Evolutionary conservation across 2,797 vertebrate genomes (phyloP).

Genomic region (Linurgus olivaceus): DNA sequence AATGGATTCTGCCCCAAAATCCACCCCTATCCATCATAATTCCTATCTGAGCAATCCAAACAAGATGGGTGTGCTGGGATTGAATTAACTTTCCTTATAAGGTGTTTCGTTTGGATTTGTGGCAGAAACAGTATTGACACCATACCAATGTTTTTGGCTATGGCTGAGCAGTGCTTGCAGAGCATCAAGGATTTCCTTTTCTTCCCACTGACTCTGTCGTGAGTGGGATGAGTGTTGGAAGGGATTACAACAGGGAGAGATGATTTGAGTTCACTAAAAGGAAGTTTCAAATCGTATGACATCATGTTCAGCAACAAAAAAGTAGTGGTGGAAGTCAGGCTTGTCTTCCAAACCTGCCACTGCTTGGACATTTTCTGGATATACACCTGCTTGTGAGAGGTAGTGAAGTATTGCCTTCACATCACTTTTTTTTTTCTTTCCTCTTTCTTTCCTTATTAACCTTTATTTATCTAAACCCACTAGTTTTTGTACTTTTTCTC

Average conservation of each 20-base stretch:
- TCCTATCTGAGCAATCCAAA: background rate
- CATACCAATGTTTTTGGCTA: background rate
- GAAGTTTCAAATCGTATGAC: background rate
- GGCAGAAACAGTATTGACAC: background rate
- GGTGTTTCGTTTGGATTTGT: background rate
- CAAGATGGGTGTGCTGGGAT: background rate
- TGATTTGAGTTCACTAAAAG: background rate
- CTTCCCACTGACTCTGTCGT: background rate
- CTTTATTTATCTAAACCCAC: background rate
- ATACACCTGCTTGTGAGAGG: background rate
- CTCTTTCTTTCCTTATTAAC: background rate
- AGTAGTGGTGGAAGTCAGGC: rapidly evolving
- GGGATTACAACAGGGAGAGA: background rate
- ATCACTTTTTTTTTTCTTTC: background rate
- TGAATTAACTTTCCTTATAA: background rate
- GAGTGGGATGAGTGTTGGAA: background rate
- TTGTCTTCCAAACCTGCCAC: background rate
- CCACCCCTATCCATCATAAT: background rate
- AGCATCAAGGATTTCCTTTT: background rate
- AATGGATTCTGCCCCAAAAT: background rate
- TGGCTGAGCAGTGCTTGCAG: background rate
- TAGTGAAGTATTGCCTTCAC: background rate
- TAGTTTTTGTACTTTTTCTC: background rate
- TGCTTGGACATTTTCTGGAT: background rate
- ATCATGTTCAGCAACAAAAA: background rate